These are phyloP conservation scores for Sminthurides bifidus DNA, from an alignment of 1,140 invertebrate species.

Conservation along the genomic window DNA sequence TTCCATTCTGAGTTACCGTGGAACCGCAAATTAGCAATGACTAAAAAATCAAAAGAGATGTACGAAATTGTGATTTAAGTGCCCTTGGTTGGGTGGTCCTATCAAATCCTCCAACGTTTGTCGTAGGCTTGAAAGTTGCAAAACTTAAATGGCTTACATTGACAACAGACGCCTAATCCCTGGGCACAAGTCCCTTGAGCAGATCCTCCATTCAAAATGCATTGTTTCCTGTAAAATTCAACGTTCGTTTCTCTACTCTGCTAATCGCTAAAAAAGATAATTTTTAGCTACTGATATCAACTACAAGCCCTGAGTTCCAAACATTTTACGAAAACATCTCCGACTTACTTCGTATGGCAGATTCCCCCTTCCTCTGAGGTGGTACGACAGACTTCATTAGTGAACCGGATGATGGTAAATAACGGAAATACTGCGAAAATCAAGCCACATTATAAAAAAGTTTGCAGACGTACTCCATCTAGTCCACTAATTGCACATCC, in stretches of 20 bases:
- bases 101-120: too few species aligned
- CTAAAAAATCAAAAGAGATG: not conserved
- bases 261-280: too few species aligned
- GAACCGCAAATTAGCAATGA: constrained; percentile 16
- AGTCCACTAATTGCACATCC: too few species aligned
- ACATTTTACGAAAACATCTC: too few species aligned
- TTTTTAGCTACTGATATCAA: too few species aligned
- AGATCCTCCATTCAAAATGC: constrained; percentile 16
- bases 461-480: too few species aligned
- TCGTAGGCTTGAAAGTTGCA: too few species aligned
- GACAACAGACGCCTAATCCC: constrained; percentile 26
- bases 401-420: constrained; percentile 29
- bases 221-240: constrained; percentile 20
- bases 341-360: constrained; percentile 26
- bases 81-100: not conserved
- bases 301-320: too few species aligned
- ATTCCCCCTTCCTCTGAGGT: constrained; percentile 25
- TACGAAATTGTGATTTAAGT: not conserved
- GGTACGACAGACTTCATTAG: constrained; percentile 25
- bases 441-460: constrained; percentile 1
- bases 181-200: constrained; percentile 26
- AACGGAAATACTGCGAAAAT: constrained; percentile 27
- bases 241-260: too few species aligned
- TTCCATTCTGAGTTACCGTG: constrained; percentile 27
- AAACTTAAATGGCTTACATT: constrained; percentile 15